Evolutionary conservation across 2,888 invertebrate genomes (phyloP), one percentile per base, ranked within the genome.

Genomic region (Drosophila koepferae): DNA sequence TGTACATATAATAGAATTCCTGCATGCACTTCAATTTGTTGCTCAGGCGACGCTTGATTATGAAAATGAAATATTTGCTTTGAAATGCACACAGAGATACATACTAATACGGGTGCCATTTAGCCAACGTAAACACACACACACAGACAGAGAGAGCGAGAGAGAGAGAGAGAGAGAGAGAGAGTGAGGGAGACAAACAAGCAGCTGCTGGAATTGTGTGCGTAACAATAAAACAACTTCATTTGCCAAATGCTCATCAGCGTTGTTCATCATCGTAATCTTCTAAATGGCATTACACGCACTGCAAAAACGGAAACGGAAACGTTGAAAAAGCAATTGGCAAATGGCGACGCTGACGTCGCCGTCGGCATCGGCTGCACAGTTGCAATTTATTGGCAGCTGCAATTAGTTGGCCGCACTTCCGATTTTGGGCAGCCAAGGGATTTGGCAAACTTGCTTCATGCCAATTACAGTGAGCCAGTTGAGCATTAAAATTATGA

Each of bases 321-420:
- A 85, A 63, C 77, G 82, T 58, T 84, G 69, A 81, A 89, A 86
- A 83, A 80, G 81, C 84, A 81, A 81, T 89, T 86, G 89, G 77
- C 87, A 78, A 81, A 89, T 79, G 84, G 76, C 71, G 40, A 60
- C 49, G 66, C 23, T 23, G 41, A 46, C 59, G 62, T 1, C n/a
- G 55, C 1, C 23, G 34, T 8, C 18, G 34, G 0, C 38, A 14
- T 53, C 23, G 65, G 54, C 65, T 55, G 44, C 56, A 77, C 77
- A 71, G 69, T 83, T 74, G 77, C 73, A 51, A 67, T 69, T 81
- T 78, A 86, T 75, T 86, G 81, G 79, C 73, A 79, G 73, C 67
- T 75, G 76, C 73, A 86, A 86, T 82, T 82, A 83, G 71, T 76
- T 76, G 73, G 77, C 77, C 66, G 66, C 31, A 70, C 63, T 74